Conservation (phyloP, 2,797 vertebrate genomes). For the Lutjanus campechanus region DNA sequence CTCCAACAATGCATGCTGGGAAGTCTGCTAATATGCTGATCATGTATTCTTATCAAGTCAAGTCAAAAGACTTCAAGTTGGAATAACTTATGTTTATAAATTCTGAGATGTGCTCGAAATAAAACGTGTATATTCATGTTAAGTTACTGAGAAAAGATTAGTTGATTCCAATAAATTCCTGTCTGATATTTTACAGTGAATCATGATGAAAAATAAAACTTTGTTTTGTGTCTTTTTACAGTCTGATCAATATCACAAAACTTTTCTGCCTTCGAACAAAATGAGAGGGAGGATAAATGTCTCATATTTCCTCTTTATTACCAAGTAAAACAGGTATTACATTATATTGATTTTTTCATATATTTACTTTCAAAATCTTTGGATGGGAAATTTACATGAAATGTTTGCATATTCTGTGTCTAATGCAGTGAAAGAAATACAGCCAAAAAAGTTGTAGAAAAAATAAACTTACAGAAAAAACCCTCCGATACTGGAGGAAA, state of each 20-base stretch:
- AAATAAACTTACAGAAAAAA: conserved; percentile 70
- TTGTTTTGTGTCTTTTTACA: background rate
- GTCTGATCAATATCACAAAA: background rate
- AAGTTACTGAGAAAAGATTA: no score
- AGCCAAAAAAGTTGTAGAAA: conserved; percentile 74
- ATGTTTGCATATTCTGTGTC: conserved; percentile 94
- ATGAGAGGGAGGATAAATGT: conserved; percentile 40
- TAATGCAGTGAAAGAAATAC: conserved; percentile 74
- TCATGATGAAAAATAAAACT: background rate
- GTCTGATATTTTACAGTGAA: no score
- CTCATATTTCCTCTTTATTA: conserved; percentile 89
- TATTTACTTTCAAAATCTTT: conserved; percentile 88
- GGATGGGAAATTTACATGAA: conserved; percentile 87
- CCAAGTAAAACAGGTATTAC: conserved; percentile 87
- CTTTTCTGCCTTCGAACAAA: conserved; percentile 26
- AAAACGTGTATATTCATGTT: no score
- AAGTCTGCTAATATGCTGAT: no score
- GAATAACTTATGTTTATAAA: no score
- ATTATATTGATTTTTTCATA: conserved; percentile 87
- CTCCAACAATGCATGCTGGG: no score
- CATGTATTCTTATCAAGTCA: no score
- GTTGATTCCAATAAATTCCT: no score
- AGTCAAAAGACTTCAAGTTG: no score
- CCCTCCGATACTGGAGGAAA: conserved; percentile 47
- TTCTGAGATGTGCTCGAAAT: no score